Conservation (phyloP, 2,888 invertebrate species). For the Sussaba pulchella region DNA sequence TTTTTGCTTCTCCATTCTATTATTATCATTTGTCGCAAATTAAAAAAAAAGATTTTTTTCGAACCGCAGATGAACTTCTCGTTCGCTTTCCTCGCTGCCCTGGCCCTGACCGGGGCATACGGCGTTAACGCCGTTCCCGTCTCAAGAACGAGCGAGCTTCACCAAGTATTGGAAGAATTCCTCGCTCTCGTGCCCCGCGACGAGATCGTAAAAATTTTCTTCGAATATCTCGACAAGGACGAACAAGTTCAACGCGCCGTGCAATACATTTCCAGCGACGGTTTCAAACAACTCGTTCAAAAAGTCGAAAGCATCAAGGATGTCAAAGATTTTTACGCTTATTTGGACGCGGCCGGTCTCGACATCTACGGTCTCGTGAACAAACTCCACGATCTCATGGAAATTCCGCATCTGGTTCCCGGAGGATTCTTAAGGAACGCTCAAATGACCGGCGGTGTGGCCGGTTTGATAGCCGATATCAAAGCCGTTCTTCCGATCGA, state of each 20-base stretch:
- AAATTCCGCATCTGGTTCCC: neutral
- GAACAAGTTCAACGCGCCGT: constrained; percentile 47
- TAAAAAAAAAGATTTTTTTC: too few species aligned
- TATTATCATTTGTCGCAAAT: neutral
- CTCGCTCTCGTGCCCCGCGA: neutral
- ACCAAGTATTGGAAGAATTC: neutral
- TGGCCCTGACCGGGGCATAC: too few species aligned
- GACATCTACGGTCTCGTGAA: constrained; percentile 60
- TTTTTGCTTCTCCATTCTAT: constrained; percentile 23
- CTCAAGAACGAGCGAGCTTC: neutral
- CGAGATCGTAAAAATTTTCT: neutral
- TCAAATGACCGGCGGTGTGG: constrained; percentile 69
- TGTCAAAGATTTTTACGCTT: constrained; percentile 70
- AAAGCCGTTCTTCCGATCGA: constrained; percentile 71
- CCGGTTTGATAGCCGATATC: constrained; percentile 73
- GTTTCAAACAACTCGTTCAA: constrained; percentile 70
- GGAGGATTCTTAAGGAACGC: neutral
- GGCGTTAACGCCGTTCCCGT: too few species aligned
- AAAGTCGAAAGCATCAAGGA: constrained; percentile 71
- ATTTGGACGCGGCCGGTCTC: constrained; percentile 71
- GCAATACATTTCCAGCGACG: constrained; percentile 68
- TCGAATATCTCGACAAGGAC: neutral
- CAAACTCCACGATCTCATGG: neutral
- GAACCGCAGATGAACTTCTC: too few species aligned
- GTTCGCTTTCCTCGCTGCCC: too few species aligned